Evolutionary conservation across 2,797 vertebrate genomes (phyloP), one percentile per base, ranked within the genome.

Genomic region (Hemitrygon akajei): DNA sequence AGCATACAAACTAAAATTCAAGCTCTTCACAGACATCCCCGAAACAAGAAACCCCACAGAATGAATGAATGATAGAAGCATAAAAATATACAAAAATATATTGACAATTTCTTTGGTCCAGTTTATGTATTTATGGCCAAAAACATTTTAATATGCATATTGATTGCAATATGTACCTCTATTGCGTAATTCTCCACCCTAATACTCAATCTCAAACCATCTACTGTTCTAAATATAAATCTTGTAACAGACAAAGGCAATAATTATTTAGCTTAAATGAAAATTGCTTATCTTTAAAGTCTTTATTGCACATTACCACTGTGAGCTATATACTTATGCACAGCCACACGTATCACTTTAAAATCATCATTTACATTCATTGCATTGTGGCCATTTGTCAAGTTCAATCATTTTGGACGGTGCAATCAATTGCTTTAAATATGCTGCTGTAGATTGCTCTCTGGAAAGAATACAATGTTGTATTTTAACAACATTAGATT

Each of bases 391-490:
- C 40, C 25, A 0, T 92, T 75, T 92, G 40, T 71, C 91, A 92
- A 56, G 37, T 40, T 92, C 69, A 75, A 73, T 73, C 71, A 75
- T 92, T 92, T 12, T 75, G 37, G 34, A 71, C 25, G 3, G 25
- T 75, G 69, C 71, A 71, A 92, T 75, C 91, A 92, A 56, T 75
- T 73, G 66, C 18, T 69, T 91, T 91, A 69, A 69, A 20, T 91
- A 66, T 92, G 34, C 27, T 37, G 40, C 30, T 47, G 37, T 92
- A 5, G 37, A 40, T 37, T 92, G 37, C 12, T 30, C 12, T 30
- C 14, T 37, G 6, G 71, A 93, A 73, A 75, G 16, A 93, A 3
- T 16, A 4, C 14, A 47, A 73, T 75, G 20, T 93, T 10, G 47
- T 93, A n/a, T 16, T 30, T 30, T 56, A 27, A 7, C 69, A 73